Conservation (phyloP, 2,113 vertebrate species). For the Amia ocellicauda region DNA sequence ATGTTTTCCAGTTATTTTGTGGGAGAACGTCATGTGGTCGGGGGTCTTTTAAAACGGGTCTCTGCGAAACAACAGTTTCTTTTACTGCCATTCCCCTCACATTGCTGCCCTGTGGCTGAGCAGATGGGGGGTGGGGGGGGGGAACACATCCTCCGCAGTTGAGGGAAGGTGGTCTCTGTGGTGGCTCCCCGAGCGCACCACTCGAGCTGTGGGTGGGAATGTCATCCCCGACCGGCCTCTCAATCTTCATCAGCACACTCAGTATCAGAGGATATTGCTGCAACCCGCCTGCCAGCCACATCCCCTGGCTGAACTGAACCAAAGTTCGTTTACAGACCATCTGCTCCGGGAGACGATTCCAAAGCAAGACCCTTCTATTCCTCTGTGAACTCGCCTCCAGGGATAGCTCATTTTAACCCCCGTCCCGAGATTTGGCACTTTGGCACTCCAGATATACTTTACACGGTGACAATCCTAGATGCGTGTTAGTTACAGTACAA, state of each 20-base stretch:
- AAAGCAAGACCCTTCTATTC: too few relatives aligned
- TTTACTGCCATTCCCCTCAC: not conserved
- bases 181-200: not conserved
- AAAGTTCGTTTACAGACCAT: not conserved
- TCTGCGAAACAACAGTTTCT: not conserved
- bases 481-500: too few relatives aligned
- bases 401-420: too few relatives aligned
- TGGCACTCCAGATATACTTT: too few relatives aligned
- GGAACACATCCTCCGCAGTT: not conserved
- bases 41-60: not conserved
- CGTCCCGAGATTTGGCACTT: too few relatives aligned
- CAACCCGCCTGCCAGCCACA: not conserved
- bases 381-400: too few relatives aligned
- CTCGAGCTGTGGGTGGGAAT: slow-evolving; percentile 1
- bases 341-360: not conserved
- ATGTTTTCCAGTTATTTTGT: too few relatives aligned
- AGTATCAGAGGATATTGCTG: slow-evolving; percentile 1
- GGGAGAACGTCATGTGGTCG: not conserved
- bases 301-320: not conserved
- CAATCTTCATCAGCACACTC: not conserved
- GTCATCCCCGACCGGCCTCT: not conserved
- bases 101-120: slow-evolving; percentile 5
- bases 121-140: not conserved
- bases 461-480: too few relatives aligned
- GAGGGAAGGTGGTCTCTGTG: slow-evolving; percentile 1